A percentile compares a stretch with the other conserved stretches of the same genome.
Conservation (phyloP, 1,140 invertebrate species). For the Neodiprion lecontei region DNA sequence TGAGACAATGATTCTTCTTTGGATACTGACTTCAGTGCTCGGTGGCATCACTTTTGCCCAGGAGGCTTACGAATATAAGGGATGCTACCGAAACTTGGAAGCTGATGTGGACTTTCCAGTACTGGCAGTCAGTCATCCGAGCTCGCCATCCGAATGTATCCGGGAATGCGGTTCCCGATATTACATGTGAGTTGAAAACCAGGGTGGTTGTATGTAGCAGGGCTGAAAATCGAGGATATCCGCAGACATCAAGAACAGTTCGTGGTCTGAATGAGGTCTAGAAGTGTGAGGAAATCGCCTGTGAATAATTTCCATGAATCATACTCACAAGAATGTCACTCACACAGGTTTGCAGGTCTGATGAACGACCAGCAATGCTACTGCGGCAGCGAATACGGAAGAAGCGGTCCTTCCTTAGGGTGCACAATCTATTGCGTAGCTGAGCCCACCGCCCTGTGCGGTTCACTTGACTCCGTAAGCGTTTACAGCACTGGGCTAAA, state of each 20-base stretch:
- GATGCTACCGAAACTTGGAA: slow-evolving; percentile 42
- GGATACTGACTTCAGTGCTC: neutral
- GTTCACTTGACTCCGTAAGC: slow-evolving; percentile 54
- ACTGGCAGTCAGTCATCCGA: slow-evolving; percentile 32
- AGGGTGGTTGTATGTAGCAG: neutral
- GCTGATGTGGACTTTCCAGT: slow-evolving; percentile 38
- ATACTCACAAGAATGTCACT: slow-evolving; percentile 1
- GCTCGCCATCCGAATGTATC: slow-evolving; percentile 39
- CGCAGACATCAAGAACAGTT: no score
- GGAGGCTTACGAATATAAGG: slow-evolving; percentile 41
- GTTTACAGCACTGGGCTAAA: slow-evolving; percentile 61
- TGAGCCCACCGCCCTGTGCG: slow-evolving; percentile 51
- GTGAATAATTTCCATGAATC: no score
- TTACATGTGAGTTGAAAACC: slow-evolving; percentile 45
- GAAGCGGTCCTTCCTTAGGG: slow-evolving; percentile 45
- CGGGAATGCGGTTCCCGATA: slow-evolving; percentile 44
- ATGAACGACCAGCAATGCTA: slow-evolving; percentile 56
- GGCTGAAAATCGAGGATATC: neutral
- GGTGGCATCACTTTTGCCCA: neutral
- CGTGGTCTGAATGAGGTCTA: no score
- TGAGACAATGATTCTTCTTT: neutral
- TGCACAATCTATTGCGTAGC: slow-evolving; percentile 50
- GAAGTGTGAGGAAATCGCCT: no score
- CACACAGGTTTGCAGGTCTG: slow-evolving; percentile 56
- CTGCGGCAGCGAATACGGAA: slow-evolving; percentile 57